A percentile compares a stretch with the other conserved stretches of the same genome.
These are phyloP conservation scores for Hyperoplus lanceolatus DNA, from an alignment of 2,797 vertebrate genomes.

Conservation along the genomic window DNA sequence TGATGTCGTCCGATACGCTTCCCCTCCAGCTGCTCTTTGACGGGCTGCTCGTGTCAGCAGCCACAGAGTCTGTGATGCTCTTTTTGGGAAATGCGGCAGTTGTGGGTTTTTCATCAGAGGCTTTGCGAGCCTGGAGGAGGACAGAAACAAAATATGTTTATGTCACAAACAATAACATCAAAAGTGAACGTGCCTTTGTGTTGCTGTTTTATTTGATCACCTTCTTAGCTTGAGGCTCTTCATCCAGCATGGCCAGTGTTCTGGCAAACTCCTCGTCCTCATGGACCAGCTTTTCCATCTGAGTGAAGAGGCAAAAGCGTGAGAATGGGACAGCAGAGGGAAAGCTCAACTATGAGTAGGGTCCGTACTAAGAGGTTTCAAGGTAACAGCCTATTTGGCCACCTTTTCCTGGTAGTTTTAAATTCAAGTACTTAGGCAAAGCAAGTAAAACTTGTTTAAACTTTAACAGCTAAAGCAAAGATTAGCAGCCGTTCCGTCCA, in stretches of 20 bases:
- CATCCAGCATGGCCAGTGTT: conserved; percentile 94
- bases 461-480: neutral
- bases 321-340: neutral
- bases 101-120: conserved; percentile 50
- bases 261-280: conserved; percentile 96
- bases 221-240: conserved; percentile 91
- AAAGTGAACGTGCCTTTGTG: neutral
- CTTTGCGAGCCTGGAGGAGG: conserved; percentile 72
- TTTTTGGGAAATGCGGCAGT: conserved; percentile 62
- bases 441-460: neutral
- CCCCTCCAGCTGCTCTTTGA: conserved; percentile 35
- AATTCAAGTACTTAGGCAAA: neutral
- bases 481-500: neutral
- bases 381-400: neutral
- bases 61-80: conserved; percentile 65
- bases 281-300: conserved; percentile 95
- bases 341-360: neutral
- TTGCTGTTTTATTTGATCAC: conserved; percentile 65
- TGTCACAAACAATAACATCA: neutral
- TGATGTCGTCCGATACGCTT: conserved; percentile 46
- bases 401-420: neutral
- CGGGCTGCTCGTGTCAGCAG: conserved; percentile 54
- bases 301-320: neutral
- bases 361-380: neutral
- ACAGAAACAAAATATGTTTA: conserved; percentile 6